Evolutionary conservation across 2,888 invertebrate species (phyloP).

Genomic region (Brassicogethes aeneus): DNA sequence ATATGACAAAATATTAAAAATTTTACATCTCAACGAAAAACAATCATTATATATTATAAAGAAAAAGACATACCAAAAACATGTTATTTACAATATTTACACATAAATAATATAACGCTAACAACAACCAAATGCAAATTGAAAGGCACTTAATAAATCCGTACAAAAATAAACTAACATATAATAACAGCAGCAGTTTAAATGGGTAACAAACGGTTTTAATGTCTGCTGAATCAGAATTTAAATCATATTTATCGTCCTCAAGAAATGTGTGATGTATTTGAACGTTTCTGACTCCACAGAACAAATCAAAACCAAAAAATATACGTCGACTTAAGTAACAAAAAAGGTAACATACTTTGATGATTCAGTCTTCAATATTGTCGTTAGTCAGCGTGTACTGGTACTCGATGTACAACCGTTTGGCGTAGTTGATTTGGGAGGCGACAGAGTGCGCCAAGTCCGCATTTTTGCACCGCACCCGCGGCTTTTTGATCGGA

Average conservation of each 20-base stretch:
- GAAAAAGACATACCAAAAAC: not conserved
- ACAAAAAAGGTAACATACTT: not conserved
- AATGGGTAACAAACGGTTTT: too few species aligned
- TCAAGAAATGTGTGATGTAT: too few species aligned
- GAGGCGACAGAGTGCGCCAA: constrained; percentile 64
- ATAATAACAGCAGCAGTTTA: not conserved
- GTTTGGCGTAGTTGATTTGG: constrained; percentile 83
- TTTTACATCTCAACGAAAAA: not conserved
- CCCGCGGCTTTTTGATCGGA: constrained; percentile 59
- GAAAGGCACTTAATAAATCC: not conserved
- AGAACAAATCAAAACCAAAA: not conserved
- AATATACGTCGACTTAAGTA: not conserved
- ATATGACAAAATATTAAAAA: not conserved
- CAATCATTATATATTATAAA: not conserved
- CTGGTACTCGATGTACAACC: constrained; percentile 71
- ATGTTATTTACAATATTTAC: not conserved
- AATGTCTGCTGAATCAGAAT: too few species aligned
- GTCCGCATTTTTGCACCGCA: constrained; percentile 64
- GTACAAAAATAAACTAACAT: not conserved
- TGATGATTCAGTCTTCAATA: constrained; percentile 33
- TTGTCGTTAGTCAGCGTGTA: constrained; percentile 51
- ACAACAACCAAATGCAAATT: not conserved
- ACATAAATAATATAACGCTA: not conserved
- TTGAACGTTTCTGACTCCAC: too few species aligned
- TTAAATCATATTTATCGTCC: too few species aligned